Evolutionary conservation across 2,113 vertebrate genomes (phyloP), one percentile per base, ranked within the genome.

Genomic region (Colinus virginianus): DNA sequence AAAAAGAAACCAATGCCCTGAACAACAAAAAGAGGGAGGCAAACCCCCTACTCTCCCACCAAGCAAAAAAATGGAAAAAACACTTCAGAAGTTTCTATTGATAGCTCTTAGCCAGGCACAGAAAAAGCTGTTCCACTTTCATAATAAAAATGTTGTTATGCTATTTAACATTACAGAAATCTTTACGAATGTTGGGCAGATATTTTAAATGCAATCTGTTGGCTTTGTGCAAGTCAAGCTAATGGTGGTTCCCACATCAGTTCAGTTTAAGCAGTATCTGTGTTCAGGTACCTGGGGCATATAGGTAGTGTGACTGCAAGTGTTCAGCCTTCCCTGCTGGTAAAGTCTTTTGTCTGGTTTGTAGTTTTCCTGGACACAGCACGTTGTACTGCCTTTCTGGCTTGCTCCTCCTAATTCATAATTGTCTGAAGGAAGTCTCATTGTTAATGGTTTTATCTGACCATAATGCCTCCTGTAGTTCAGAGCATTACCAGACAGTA

Each of bases 271-370:
- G 48, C 32, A 74, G 4, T 64, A 6, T 10, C 56, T 13, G 23
- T 77, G 28, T 55, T 84, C 9, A 19, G 4, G 9, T 67, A 8
- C 56, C 16, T 69, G 43, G 38, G 28, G 10, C 2, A 2, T n/a
- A 32, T 8, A 45, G 59, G 28, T 1, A 17, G 20, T 0, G 0
- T 49, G 11, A 40, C 42, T 76, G 8, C 6, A 0, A 4, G 12
- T 26, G 25, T 78, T 84, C 70, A 75, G 58, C 62, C 23, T n/a
- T 12, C 1, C 26, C 46, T 90, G 38, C 20, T 38, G 32, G 13
- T 38, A 32, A 51, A 34, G 23, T 64, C 55, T 78, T 6, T 63
- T 62, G 4, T 56, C 34, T 81, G 32, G 42, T 89, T 91, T 71
- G 55, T 9, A n/a, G 11, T 10, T 84, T 63, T 13, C 26, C 56